Base-by-base conservation (phyloP, 1,140 invertebrate species). In the Rhopalosiphum maidis region DNA sequence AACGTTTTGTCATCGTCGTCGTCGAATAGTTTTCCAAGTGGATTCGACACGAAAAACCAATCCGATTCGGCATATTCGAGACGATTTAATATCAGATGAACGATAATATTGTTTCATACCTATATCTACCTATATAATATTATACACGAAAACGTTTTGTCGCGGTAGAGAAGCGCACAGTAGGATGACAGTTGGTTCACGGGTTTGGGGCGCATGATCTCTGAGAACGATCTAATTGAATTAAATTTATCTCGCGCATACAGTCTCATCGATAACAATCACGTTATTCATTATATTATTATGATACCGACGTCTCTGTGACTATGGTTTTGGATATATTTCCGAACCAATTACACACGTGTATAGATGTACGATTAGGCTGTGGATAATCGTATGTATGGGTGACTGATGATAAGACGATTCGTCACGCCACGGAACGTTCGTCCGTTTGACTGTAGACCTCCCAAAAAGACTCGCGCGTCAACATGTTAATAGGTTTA, bases 371-470 rank as follows among this genome's bases (percentile, higher is more conserved):
- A 15, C 54, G 54, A 77, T 77, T n/a, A 77, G n/a, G 68, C 60
- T 46, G 60, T 48, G 51, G 90, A 91, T 91, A 92, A 92, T 92
- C 43, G 82, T 60, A 46, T 68, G 43, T 92, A 41, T 85, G 30
- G 46, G 77, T 11, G 91, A 83, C 91, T 48, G 77, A 85, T 83
- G 21, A 92, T 83, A 8, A 92, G 35, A 46, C n/a, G n/a, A 92
- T 92, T 92, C 68, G 91, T 92, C 46, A 92, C 68, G 82, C 54
- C 23, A 85, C 91, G 82, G 88, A 90, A 18, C 37, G 77, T 91
- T 41, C 43, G 41, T 91, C 30, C 30, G 41, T 51, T 82, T 82
- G 46, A 46, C 25, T 41, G 82, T 54, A 54, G 77, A 85, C 82
- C 91, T 60, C 68, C 68, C 68, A 77, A 85, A 82, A 83, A 54